Conservation (phyloP, 92 coral and sea anemone species). For the Bergia puertoricense region DNA sequence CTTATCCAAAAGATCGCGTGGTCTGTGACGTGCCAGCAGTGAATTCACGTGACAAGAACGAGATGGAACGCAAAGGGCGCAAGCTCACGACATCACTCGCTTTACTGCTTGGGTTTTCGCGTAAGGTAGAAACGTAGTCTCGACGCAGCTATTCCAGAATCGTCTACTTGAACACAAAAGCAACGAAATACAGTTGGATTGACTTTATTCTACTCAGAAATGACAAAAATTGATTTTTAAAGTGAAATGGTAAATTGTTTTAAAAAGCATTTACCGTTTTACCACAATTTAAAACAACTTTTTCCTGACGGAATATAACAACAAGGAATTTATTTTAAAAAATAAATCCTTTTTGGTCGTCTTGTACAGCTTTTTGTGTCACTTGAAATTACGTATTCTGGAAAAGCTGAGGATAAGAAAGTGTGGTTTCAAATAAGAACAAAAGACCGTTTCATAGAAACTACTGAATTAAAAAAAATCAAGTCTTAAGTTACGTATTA, state of each 20-base stretch:
- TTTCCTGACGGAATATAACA: no score
- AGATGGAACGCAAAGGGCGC: neutral
- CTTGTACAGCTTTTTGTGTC: neutral
- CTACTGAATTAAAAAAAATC: neutral
- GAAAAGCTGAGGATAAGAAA: neutral
- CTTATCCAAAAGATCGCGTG: constrained; percentile 23
- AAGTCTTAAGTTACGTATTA: neutral
- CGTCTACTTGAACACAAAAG: neutral
- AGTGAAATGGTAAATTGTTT: no score
- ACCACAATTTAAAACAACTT: no score
- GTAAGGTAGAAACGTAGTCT: constrained; percentile 6
- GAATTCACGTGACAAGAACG: constrained; percentile 4
- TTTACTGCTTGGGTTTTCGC: neutral
- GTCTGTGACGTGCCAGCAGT: constrained; percentile 24
- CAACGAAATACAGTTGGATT: neutral
- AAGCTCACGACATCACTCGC: constrained; percentile 11
- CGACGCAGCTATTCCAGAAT: constrained; percentile 11
- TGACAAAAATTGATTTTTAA: no score
- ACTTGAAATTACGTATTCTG: neutral
- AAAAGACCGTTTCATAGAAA: neutral
- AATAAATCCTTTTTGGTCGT: neutral
- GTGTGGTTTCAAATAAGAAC: neutral
- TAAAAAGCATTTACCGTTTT: no score
- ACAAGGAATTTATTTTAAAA: no score
- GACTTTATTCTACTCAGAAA: neutral